phyloP scores from a whole-genome alignment of 2,888 invertebrate species.

The Podabrus alpinus region DNA sequence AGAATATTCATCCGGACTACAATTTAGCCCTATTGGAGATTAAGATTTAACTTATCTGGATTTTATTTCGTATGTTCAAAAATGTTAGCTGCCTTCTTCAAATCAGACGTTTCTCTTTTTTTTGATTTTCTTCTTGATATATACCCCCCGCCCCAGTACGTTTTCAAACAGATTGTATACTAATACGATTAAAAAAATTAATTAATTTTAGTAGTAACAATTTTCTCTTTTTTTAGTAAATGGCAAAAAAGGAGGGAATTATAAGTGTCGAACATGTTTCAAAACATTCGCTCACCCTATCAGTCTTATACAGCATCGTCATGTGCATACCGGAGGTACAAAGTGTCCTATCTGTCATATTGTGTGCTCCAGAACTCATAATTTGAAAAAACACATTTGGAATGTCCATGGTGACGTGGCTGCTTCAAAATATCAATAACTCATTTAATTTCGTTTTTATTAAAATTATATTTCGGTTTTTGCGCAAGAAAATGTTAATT shows the following conservation, averaged over 20 bases:
- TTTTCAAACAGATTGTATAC: neutral
- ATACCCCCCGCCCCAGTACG: neutral
- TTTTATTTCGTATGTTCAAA: neutral
- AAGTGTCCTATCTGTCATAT: constrained; percentile 58
- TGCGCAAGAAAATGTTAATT: neutral
- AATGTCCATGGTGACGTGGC: constrained; percentile 26
- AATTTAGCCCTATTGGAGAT: neutral
- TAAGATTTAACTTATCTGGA: neutral
- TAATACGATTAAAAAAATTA: neutral
- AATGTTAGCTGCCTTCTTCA: neutral
- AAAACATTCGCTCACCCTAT: constrained; percentile 58
- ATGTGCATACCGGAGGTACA: constrained; percentile 58
- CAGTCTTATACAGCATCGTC: constrained; percentile 59
- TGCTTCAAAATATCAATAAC: neutral
- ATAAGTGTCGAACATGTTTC: neutral
- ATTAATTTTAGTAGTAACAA: neutral
- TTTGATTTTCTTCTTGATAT: neutral
- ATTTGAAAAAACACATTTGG: constrained; percentile 41
- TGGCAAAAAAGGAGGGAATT: neutral
- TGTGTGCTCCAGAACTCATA: constrained; percentile 54
- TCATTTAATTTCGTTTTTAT: neutral
- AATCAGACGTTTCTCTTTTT: too few species aligned
- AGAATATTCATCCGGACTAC: neutral
- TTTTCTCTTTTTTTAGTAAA: neutral
- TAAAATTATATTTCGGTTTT: neutral